phyloP scores from a whole-genome alignment of 2,888 invertebrate genomes.

The Poecilus cupreus region DNA sequence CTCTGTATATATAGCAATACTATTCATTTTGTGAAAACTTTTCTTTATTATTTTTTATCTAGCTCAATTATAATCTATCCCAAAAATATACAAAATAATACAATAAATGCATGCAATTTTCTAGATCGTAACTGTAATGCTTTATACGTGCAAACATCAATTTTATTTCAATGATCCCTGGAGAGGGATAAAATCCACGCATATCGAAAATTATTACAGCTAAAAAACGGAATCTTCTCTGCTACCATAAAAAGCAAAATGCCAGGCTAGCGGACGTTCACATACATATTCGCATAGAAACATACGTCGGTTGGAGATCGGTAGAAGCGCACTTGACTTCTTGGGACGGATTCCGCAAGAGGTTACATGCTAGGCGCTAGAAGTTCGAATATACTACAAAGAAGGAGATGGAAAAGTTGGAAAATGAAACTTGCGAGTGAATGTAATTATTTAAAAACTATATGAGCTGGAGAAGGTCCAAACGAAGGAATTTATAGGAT shows the following conservation, averaged over 20 bases:
- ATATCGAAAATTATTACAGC: slow-evolving; percentile 56
- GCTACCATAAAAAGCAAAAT: slow-evolving; percentile 46
- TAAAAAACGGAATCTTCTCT: slow-evolving; percentile 51
- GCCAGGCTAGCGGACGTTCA: slow-evolving; percentile 6
- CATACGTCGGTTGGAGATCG: neutral
- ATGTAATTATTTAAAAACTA: too few relatives aligned
- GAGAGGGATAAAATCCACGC: slow-evolving; percentile 52
- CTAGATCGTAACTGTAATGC: slow-evolving; percentile 27
- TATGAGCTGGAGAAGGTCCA: too few relatives aligned
- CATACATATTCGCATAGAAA: neutral
- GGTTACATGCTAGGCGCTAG: neutral
- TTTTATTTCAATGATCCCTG: slow-evolving; percentile 47
- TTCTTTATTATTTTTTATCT: too few relatives aligned
- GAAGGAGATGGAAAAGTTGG: too few relatives aligned
- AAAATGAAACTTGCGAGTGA: too few relatives aligned
- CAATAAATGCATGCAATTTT: slow-evolving; percentile 23
- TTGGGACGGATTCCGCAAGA: neutral
- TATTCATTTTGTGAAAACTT: too few relatives aligned
- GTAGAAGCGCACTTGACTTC: neutral
- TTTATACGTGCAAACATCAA: slow-evolving; percentile 15
- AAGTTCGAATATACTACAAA: too few relatives aligned
- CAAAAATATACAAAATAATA: too few relatives aligned
- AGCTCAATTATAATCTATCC: too few relatives aligned
- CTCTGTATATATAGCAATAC: too few relatives aligned
- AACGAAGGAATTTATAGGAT: too few relatives aligned